Base-by-base conservation (phyloP, 1,140 invertebrate genomes). In the Neodiprion pinetum region DNA sequence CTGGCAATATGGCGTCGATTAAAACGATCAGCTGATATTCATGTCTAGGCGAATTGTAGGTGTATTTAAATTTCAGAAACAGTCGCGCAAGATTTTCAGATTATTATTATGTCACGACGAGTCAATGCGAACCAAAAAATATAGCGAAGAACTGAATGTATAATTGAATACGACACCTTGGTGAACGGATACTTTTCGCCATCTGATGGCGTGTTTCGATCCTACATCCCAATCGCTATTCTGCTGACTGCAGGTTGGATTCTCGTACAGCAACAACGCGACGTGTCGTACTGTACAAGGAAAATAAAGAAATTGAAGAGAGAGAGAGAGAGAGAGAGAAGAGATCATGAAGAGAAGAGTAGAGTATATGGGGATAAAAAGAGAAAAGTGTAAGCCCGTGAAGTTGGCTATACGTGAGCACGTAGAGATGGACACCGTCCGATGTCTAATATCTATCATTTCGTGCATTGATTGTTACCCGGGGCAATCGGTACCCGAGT, bases 401-500 rank as follows among this genome's bases (percentile, higher is more conserved):
- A 40, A 40, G 28, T 40, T 40, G 28, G 28, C 28, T 40, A 40
- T 40, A 40, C 28, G 28, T 40, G 28, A 2, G n/a, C 53, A 17
- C 53, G 53, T 12, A 61, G 11, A 61, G 53, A 61, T 17, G 53
- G 53, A 61, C 53, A 61, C 5, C 53, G 53, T 61, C 53, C 53
- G 53, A 61, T 17, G 53, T 61, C 53, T 61, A 61, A 61, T 61
- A 61, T 61, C 53, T 61, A 61, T 61, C 53, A 61, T 61, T 61
- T 61, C 53, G 53, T 61, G 53, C 53, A 61, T 61, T 61, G 53
- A 61, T 61, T 61, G 53, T 61, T 61, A 61, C 53, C 53, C 9
- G 53, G 53, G 8, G 53, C 53, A 61, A 61, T 61, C 53, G 53
- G 53, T 61, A 17, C 53, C 53, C n/a, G 4, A 61, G 11, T 61